A percentile compares a stretch with the other conserved stretches of the same genome.
Evolutionary conservation across 2,797 vertebrate species (phyloP).

Genomic region (Gadopsis bispinosus): DNA sequence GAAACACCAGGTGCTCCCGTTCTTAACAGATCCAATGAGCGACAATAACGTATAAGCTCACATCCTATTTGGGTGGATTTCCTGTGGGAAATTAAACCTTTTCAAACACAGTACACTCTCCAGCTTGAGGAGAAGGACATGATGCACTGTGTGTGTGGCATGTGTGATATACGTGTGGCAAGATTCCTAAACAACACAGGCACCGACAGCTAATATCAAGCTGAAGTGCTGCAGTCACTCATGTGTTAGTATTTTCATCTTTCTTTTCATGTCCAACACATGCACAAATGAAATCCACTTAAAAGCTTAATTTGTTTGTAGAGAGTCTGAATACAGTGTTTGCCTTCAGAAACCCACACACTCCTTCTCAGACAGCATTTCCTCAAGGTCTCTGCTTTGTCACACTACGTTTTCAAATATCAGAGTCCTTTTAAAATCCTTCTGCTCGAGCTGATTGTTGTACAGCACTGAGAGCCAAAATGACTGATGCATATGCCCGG

Average conservation of each 20-base stretch:
- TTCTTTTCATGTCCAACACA: constrained; percentile 20
- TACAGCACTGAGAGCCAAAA: constrained; percentile 41
- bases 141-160: neutral
- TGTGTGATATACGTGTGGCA: neutral
- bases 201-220: constrained; percentile 7
- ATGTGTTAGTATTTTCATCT: constrained; percentile 4
- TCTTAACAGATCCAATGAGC: constrained; percentile 1
- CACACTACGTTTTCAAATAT: constrained; percentile 54
- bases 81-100: constrained; percentile 19
- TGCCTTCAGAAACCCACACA: constrained; percentile 49
- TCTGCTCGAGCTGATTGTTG: constrained; percentile 49
- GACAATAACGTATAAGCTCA: constrained; percentile 1
- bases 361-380: constrained; percentile 56
- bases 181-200: constrained; percentile 1
- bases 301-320: constrained; percentile 23
- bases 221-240: neutral
- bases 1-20: neutral
- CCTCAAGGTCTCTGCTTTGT: constrained; percentile 74
- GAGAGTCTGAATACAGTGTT: constrained; percentile 18
- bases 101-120: neutral
- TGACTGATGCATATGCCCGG: constrained; percentile 38
- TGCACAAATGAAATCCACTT: neutral
- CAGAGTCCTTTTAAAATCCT: constrained; percentile 63
- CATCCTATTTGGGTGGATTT: constrained; percentile 14
- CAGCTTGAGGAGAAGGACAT: neutral